These are phyloP conservation scores for Euborellia annulipes DNA, from an alignment of 1,140 invertebrate species.

Conservation along the genomic window DNA sequence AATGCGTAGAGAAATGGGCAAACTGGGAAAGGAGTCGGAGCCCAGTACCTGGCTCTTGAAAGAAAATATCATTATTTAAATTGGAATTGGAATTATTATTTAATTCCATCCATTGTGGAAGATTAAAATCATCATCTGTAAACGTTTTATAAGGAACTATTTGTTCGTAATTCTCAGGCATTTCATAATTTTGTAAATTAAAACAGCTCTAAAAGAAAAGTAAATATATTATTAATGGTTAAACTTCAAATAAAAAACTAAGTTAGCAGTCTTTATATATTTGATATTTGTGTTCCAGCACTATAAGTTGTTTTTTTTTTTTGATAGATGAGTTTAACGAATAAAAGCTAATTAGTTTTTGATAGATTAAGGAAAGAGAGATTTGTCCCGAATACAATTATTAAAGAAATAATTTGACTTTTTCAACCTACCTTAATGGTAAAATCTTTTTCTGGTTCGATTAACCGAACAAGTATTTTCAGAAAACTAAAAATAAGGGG, in stretches of 20 bases:
- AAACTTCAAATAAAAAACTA: not conserved
- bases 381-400: too few species aligned
- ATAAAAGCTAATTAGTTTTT: too few species aligned
- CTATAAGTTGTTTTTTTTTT: too few species aligned
- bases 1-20: too few species aligned
- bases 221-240: constrained; percentile 1
- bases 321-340: too few species aligned
- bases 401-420: too few species aligned
- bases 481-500: constrained; percentile 17
- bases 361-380: too few species aligned
- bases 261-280: too few species aligned
- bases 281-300: too few species aligned
- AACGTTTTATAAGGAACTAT: constrained; percentile 23
- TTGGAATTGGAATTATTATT: constrained; percentile 15
- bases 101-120: constrained; percentile 23
- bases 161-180: constrained; percentile 7
- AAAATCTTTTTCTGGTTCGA: constrained; percentile 14
- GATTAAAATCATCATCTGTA: constrained; percentile 22
- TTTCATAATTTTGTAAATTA: constrained; percentile 23
- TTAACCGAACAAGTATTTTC: constrained; percentile 22
- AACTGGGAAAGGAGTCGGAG: too few species aligned
- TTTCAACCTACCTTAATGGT: constrained; percentile 17
- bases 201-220: constrained; percentile 1
- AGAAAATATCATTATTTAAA: constrained; percentile 2
- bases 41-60: too few species aligned